Base-by-base conservation (phyloP, 2,113 vertebrate species). In the Craseonycteris thonglongyai region DNA sequence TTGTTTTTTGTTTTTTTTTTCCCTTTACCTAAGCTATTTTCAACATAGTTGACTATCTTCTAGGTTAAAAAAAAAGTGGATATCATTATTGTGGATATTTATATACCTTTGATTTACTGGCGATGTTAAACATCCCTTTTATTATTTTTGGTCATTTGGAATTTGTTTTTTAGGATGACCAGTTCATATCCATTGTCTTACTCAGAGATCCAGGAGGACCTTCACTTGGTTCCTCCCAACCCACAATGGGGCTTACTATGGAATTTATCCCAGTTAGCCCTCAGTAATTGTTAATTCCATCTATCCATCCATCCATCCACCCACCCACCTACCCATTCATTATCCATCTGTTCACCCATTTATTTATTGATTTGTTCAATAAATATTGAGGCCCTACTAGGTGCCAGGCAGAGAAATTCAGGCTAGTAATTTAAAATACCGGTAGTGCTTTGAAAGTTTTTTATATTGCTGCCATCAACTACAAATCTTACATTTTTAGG, bases 91-190 rank as follows among this genome's bases (percentile, higher is more conserved):
- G 5, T 83, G 90, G 59, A 66, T 15, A 0, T 49, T 82, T 19
- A 68, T 22, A 22, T 76, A 30, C 14, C 78, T 91, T 90, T 82
- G 42, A 88, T 90, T 85, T 66, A 45, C 11, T 71, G 18, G 30
- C 88, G 11, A 76, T 59, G 11, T n/a, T 35, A 91, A 78, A n/a
- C 22, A 78, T 66, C 47, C 51, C 75, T 83, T 84, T 68, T 15
- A 38, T 68, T 79, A 5, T 42, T 72, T 81, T 68, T 71, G n/a
- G 35, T 96, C 28, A 63, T 88, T 93, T 71, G 7, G 35, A 26
- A 65, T 85, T 91, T 49, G 93, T 80, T 71, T 94, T 42, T 96
- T 61, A 8, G 15, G 93, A 21, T 54, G 88, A 38, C 45, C 66
- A n/a, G 11, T 90, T 90, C 35, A 61, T 61, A 15, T 61, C 35